Conservation (phyloP, 2,888 invertebrate species). For the Leucoma salicis region DNA sequence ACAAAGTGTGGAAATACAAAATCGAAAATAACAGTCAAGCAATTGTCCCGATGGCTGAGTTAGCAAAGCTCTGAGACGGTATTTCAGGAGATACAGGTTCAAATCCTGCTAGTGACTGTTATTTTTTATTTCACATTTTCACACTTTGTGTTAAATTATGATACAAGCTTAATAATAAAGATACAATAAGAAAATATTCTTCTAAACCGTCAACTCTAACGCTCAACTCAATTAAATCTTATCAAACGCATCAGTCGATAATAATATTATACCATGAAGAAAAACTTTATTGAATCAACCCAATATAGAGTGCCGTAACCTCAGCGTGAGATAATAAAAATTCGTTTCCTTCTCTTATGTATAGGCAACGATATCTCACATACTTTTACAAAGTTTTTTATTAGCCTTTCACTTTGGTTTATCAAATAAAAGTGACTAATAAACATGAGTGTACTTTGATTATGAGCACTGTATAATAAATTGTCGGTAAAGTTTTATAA, state of each 20-base stretch:
- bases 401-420: conserved; percentile 1
- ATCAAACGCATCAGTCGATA: not conserved
- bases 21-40: too few relatives aligned
- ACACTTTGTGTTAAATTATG: too few relatives aligned
- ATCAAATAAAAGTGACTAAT: conserved; percentile 5
- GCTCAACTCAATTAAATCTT: too few relatives aligned
- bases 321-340: conserved; percentile 5
- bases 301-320: conserved; percentile 6
- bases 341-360: conserved; percentile 6
- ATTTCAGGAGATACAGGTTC: too few relatives aligned
- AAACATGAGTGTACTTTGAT: not conserved
- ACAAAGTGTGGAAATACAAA: too few relatives aligned
- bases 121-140: too few relatives aligned
- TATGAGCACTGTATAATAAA: not conserved
- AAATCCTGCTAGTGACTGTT: too few relatives aligned
- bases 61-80: too few relatives aligned
- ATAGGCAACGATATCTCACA: conserved; percentile 6
- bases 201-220: too few relatives aligned
- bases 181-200: too few relatives aligned
- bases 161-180: too few relatives aligned
- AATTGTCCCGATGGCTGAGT: too few relatives aligned
- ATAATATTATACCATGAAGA: not conserved
- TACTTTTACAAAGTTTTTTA: conserved; percentile 7
- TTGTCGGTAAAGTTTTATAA: not conserved
- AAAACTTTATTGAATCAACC: conserved; percentile 14